These are phyloP conservation scores for Rhineura floridana DNA, from an alignment of 2,113 vertebrate species.

Conservation along the genomic window DNA sequence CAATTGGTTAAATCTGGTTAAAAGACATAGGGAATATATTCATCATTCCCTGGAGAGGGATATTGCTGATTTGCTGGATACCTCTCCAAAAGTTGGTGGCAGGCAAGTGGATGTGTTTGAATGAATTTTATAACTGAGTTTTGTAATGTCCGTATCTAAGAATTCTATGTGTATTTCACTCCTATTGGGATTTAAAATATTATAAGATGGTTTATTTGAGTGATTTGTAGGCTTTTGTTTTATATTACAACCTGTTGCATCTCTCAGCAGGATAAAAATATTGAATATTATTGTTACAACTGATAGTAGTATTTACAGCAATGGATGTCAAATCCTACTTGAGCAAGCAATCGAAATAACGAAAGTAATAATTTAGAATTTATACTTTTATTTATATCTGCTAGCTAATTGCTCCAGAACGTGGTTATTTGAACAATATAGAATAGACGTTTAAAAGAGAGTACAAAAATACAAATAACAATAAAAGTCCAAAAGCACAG, in stretches of 20 bases:
- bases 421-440: no score
- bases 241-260: not conserved
- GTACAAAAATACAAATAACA: no score
- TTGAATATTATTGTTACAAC: not conserved
- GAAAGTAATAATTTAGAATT: not conserved
- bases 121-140: not conserved
- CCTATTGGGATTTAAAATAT: not conserved
- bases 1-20: not conserved
- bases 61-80: not conserved
- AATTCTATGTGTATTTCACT: not conserved
- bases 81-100: not conserved
- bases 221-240: not conserved
- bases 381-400: no score
- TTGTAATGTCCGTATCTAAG: not conserved
- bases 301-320: not conserved
- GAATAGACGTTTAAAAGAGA: no score
- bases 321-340: not conserved
- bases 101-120: not conserved
- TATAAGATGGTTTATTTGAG: not conserved
- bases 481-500: no score
- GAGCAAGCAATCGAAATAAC: not conserved
- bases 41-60: not conserved
- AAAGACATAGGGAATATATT: not conserved
- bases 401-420: no score
- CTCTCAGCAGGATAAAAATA: not conserved